Conservation (phyloP, 2,888 invertebrate genomes). For the Saturnia pavonia region DNA sequence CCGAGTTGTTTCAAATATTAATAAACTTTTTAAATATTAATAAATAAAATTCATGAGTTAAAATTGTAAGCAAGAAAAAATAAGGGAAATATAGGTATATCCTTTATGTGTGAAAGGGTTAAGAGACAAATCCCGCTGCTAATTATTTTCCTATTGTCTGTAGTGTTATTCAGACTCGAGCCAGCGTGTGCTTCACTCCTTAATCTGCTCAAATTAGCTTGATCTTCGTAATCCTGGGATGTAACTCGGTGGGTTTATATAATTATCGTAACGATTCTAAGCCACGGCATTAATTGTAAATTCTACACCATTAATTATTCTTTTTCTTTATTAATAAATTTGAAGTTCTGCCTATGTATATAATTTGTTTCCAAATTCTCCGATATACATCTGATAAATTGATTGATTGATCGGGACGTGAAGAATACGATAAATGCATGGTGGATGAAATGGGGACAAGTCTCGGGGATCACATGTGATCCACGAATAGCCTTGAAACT, state of each 20-base stretch:
- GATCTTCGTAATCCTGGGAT: background rate
- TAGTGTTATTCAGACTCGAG: background rate
- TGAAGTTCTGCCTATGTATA: too few relatives aligned
- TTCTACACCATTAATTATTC: background rate
- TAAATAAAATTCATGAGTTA: too few relatives aligned
- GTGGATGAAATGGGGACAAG: too few relatives aligned
- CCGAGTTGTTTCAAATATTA: too few relatives aligned
- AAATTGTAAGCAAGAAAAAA: background rate
- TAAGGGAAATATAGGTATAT: background rate
- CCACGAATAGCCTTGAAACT: too few relatives aligned
- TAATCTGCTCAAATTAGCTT: slow-evolving; percentile 2
- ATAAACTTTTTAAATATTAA: too few relatives aligned
- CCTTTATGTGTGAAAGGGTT: background rate
- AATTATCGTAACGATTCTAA: background rate
- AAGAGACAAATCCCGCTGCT: background rate
- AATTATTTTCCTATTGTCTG: slow-evolving; percentile 1
- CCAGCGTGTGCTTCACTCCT: background rate
- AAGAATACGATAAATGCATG: too few relatives aligned
- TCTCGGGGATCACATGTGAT: too few relatives aligned
- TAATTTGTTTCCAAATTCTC: too few relatives aligned
- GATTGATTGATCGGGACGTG: too few relatives aligned
- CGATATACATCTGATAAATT: too few relatives aligned
- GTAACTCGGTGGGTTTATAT: background rate
- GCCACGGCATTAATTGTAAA: background rate
- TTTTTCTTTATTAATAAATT: too few relatives aligned